These are phyloP conservation scores for Drosophila subquinaria DNA, from an alignment of 2,888 invertebrate species.

Conservation along the genomic window DNA sequence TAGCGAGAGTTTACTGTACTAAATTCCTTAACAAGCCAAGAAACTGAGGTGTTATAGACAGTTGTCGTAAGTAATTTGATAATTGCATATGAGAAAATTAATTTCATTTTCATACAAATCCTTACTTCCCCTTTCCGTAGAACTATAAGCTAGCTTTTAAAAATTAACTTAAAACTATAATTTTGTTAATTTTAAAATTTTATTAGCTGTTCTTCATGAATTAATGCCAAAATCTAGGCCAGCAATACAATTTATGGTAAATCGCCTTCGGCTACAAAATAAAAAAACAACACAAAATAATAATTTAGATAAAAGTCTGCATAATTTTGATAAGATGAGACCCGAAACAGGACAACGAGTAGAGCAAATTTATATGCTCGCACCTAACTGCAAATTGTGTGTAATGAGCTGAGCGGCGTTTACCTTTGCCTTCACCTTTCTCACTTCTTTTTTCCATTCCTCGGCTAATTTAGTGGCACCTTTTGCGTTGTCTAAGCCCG, in stretches of 20 bases:
- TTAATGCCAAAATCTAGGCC: constrained; percentile 17
- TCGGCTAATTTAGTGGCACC: constrained; percentile 72
- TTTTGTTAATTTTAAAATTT: neutral
- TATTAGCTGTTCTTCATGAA: neutral
- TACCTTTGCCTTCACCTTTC: constrained; percentile 55
- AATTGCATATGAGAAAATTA: too few species aligned
- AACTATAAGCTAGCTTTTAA: too few species aligned
- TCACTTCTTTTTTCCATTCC: constrained; percentile 14
- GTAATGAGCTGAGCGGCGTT: constrained; percentile 81
- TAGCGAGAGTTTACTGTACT: neutral
- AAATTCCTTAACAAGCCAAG: too few species aligned
- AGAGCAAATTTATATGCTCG: constrained; percentile 82
- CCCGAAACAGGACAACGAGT: constrained; percentile 17
- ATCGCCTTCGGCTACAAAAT: constrained; percentile 3
- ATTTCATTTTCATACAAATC: too few species aligned
- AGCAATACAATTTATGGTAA: constrained; percentile 46
- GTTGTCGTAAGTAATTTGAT: too few species aligned
- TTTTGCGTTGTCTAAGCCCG: constrained; percentile 70
- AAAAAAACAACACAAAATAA: constrained; percentile 56
- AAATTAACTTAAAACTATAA: too few species aligned
- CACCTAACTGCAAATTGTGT: constrained; percentile 85
- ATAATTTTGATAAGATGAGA: constrained; percentile 74
- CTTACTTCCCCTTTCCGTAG: too few species aligned
- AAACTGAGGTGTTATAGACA: too few species aligned
- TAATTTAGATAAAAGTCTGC: constrained; percentile 80